phyloP scores from a whole-genome alignment of 2,888 invertebrate genomes.

The Drosophila formosana region DNA sequence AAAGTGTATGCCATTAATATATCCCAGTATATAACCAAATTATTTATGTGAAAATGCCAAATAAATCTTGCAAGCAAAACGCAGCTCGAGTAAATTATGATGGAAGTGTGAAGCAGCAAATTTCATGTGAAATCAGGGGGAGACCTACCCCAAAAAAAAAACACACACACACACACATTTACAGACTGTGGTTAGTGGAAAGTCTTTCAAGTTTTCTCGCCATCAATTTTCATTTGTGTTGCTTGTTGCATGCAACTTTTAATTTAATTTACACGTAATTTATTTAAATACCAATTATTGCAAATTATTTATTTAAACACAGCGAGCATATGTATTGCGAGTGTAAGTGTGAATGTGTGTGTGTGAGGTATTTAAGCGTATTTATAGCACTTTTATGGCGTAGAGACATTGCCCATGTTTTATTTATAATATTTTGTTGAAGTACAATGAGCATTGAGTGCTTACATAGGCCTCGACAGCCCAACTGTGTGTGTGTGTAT shows the following conservation, averaged over 20 bases:
- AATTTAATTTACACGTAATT: constrained; percentile 42
- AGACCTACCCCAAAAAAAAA: constrained; percentile 34
- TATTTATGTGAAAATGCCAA: constrained; percentile 11
- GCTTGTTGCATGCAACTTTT: constrained; percentile 24
- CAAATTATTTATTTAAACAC: constrained; percentile 64
- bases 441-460: constrained; percentile 63
- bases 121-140: constrained; percentile 8
- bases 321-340: constrained; percentile 5
- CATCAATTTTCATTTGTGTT: constrained; percentile 16
- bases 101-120: constrained; percentile 8
- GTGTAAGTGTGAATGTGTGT: constrained; percentile 10
- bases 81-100: constrained; percentile 9
- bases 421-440: constrained; percentile 68
- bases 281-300: constrained; percentile 60
- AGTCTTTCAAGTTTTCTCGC: constrained; percentile 37
- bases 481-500: not conserved
- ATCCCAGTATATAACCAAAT: constrained; percentile 2
- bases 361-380: constrained; percentile 32
- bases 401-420: constrained; percentile 61
- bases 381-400: constrained; percentile 52
- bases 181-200: constrained; percentile 6
- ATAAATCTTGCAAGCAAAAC: constrained; percentile 16
- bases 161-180: not conserved
- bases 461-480: constrained; percentile 46
- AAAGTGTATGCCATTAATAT: not conserved